phyloP scores from a whole-genome alignment of 2,888 invertebrate species.

The Deilephila elpenor region DNA sequence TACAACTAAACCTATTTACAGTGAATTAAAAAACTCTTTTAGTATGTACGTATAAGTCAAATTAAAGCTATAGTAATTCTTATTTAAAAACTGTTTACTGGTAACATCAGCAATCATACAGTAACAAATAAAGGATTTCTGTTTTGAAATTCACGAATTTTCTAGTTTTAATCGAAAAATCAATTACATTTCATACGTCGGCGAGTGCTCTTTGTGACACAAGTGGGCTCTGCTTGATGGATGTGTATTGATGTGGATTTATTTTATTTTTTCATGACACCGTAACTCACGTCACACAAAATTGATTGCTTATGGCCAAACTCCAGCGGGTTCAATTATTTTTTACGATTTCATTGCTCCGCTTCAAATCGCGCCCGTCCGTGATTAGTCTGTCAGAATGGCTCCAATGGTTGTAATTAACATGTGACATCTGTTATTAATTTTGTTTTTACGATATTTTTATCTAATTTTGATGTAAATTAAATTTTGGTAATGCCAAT shows the following conservation, averaged over 20 bases:
- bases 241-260: slow-evolving; percentile 66
- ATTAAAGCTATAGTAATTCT: no score
- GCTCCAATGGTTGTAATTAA: background rate
- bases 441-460: background rate
- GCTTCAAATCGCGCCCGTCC: slow-evolving; percentile 30
- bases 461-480: no score
- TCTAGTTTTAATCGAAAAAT: slow-evolving; percentile 55
- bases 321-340: slow-evolving; percentile 23
- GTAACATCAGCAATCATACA: no score
- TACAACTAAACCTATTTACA: no score
- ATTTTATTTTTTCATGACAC: slow-evolving; percentile 50
- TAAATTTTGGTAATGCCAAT: no score
- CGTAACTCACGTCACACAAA: slow-evolving; percentile 63
- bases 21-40: no score
- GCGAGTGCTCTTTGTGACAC: slow-evolving; percentile 60
- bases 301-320: slow-evolving; percentile 64
- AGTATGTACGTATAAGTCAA: no score
- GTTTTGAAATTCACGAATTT: no score
- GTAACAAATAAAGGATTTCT: no score
- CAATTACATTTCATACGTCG: slow-evolving; percentile 68
- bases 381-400: slow-evolving; percentile 21
- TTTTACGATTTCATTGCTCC: slow-evolving; percentile 39
- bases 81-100: no score
- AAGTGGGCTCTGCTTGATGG: slow-evolving; percentile 65
- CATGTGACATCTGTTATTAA: background rate